Evolutionary conservation across 2,113 vertebrate genomes (phyloP).

Genomic region (Pygoscelis adeliae): DNA sequence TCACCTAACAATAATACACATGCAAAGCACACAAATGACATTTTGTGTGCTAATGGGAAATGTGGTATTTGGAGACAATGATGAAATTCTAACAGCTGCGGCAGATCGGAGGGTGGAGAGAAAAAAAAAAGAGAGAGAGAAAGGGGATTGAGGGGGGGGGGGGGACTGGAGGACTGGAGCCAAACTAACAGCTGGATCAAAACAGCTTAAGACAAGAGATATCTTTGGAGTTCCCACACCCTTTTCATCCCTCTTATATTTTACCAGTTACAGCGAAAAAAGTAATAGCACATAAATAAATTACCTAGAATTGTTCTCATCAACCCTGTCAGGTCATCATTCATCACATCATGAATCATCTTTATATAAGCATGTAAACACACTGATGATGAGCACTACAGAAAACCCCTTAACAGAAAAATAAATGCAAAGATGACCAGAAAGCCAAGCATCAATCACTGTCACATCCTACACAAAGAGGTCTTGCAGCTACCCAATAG

Average conservation of each 20-base stretch:
- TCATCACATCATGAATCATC: neutral
- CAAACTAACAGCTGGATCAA: slow-evolving; percentile 44
- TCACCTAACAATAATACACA: neutral
- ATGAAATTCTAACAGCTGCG: slow-evolving; percentile 75
- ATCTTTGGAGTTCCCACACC: slow-evolving; percentile 15
- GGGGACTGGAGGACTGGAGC: neutral
- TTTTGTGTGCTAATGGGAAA: neutral
- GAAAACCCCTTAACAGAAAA: neutral
- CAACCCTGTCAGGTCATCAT: neutral
- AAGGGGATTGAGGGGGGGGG: neutral
- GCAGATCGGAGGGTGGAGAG: neutral
- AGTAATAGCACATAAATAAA: neutral
- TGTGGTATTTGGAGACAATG: slow-evolving; percentile 27
- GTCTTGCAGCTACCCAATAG: neutral
- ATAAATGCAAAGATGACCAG: neutral
- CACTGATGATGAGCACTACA: neutral
- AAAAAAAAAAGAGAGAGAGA: neutral
- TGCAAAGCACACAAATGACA: neutral
- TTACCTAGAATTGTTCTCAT: neutral
- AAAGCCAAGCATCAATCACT: neutral
- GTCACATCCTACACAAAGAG: neutral
- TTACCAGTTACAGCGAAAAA: neutral
- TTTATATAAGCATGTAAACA: neutral
- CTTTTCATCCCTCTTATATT: neutral
- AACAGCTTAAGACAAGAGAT: neutral